Percentiles rank a stretch among this genome's conserved stretches.
Conservation (phyloP, 2,113 vertebrate genomes). For the Aegithalos caudatus region DNA sequence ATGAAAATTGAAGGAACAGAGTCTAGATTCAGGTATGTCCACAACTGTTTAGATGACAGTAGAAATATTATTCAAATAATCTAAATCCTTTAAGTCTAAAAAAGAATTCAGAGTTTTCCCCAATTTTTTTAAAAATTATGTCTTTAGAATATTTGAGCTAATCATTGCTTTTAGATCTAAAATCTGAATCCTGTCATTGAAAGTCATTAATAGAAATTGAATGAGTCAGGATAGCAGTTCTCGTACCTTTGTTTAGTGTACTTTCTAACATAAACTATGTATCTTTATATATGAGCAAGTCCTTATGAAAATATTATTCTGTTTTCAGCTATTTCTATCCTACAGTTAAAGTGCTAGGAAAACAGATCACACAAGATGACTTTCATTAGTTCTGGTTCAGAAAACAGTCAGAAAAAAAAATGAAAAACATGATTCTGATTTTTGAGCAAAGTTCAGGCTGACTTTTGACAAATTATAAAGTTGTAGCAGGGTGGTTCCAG, state of each 20-base stretch:
- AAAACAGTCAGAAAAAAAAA: conserved; percentile 5
- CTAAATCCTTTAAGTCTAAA: background rate
- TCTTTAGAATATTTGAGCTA: background rate
- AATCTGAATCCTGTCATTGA: background rate
- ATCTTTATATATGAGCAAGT: background rate
- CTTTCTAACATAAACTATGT: background rate
- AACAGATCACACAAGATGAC: conserved; percentile 20
- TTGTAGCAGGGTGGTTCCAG: background rate
- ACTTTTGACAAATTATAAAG: background rate
- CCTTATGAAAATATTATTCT: background rate
- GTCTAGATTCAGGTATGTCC: background rate
- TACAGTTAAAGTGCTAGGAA: conserved; percentile 30
- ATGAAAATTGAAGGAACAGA: background rate
- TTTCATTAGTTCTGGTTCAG: conserved; percentile 24
- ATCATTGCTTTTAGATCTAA: background rate
- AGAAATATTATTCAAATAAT: background rate
- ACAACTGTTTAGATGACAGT: background rate
- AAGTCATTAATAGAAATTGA: background rate
- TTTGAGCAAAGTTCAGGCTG: background rate
- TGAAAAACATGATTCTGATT: background rate
- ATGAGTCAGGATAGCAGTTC: background rate
- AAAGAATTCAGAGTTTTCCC: background rate
- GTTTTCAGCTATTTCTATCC: background rate
- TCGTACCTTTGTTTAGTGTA: background rate
- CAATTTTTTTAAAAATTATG: background rate